Percentiles rank a stretch among this genome's conserved stretches.
Evolutionary conservation across 2,797 vertebrate species (phyloP).

Genomic region (Pangasius larnaudii): DNA sequence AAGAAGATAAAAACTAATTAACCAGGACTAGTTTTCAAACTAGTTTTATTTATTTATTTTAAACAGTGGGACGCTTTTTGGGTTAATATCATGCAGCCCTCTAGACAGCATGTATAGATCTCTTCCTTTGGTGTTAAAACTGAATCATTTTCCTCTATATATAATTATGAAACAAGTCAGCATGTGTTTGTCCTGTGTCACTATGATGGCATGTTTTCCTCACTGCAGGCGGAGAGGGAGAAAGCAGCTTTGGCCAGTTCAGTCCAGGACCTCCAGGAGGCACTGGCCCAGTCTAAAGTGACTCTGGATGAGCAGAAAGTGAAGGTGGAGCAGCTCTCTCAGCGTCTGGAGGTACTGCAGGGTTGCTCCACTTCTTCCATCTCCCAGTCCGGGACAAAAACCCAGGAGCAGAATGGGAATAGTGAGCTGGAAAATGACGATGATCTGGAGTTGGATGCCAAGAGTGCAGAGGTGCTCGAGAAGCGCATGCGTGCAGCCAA

Average conservation of each 20-base stretch:
- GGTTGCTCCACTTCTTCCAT: constrained; percentile 32
- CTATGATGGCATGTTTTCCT: background rate
- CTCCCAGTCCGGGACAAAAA: constrained; percentile 43
- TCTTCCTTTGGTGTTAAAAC: background rate
- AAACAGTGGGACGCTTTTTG: background rate
- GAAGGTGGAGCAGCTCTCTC: constrained; percentile 73
- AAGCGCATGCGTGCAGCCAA: constrained; percentile 73
- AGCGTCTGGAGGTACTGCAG: constrained; percentile 73
- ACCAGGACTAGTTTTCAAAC: background rate
- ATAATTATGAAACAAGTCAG: background rate
- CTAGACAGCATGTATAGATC: too few species aligned
- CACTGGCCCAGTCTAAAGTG: constrained; percentile 78
- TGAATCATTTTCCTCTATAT: background rate
- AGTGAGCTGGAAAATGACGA: constrained; percentile 45
- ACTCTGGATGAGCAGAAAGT: constrained; percentile 78
- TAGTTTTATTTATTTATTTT: background rate
- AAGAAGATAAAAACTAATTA: background rate
- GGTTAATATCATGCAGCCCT: background rate
- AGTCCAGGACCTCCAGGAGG: constrained; percentile 80
- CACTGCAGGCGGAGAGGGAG: constrained; percentile 78
- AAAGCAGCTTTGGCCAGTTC: constrained; percentile 74
- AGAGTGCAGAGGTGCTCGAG: constrained; percentile 77
- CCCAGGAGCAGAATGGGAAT: constrained; percentile 51
- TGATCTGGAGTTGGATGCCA: constrained; percentile 75
- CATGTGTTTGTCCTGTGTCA: background rate